These are phyloP conservation scores for Boulengeromyrus knoepffleri DNA, from an alignment of 2,113 vertebrate genomes.

Conservation along the genomic window DNA sequence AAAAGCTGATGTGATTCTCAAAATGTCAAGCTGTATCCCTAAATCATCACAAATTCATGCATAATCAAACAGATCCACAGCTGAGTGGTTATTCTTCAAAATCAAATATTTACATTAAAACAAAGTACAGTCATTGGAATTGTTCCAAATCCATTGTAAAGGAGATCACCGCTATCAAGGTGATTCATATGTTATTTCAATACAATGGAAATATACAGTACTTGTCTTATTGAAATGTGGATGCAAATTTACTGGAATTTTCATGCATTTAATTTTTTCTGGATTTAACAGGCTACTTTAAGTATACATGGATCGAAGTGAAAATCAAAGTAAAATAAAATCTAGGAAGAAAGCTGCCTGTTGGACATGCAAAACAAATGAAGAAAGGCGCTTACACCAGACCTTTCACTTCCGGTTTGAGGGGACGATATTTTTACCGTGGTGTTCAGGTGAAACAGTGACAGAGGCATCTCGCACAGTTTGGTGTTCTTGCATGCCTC, in stretches of 20 bases:
- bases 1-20: background rate
- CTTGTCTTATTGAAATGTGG: background rate
- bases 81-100: background rate
- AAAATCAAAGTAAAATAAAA: background rate
- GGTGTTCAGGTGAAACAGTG: background rate
- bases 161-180: background rate
- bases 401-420: background rate
- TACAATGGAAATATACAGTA: background rate
- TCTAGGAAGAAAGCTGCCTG: background rate
- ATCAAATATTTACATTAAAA: conserved; percentile 2
- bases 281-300: background rate
- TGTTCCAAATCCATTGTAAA: background rate
- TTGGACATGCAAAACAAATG: background rate
- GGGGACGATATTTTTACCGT: background rate
- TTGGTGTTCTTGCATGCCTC: background rate
- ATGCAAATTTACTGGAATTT: background rate
- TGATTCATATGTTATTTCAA: background rate
- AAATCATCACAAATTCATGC: background rate
- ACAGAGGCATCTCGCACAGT: background rate
- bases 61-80: background rate
- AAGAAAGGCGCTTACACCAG: background rate
- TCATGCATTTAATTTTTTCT: background rate
- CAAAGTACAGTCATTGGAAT: background rate
- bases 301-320: background rate
- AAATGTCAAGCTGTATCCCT: background rate